Evolutionary conservation across 1,140 invertebrate species (phyloP).

Genomic region (Tigriopus japonicus): DNA sequence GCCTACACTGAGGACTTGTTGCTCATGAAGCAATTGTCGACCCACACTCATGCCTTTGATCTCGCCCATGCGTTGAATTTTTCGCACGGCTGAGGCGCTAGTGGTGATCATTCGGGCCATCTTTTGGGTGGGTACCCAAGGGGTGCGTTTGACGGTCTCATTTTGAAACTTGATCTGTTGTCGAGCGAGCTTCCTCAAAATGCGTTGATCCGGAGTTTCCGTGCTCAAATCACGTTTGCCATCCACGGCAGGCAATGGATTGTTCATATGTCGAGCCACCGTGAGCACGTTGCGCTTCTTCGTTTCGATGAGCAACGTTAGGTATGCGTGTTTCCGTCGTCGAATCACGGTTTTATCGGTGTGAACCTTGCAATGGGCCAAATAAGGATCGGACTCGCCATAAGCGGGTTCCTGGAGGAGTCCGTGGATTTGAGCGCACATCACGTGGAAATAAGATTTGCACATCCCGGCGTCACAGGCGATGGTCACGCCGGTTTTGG

Average conservation of each 20-base stretch:
- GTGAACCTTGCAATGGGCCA: slow-evolving; percentile 84
- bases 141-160: background rate
- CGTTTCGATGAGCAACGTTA: background rate
- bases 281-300: background rate
- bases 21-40: slow-evolving; percentile 9
- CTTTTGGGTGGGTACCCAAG: slow-evolving; percentile 71
- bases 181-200: slow-evolving; percentile 3
- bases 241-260: background rate
- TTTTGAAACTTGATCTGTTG: slow-evolving; percentile 2
- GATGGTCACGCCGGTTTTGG: slow-evolving; percentile 80
- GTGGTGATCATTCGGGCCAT: slow-evolving; percentile 74
- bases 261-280: background rate
- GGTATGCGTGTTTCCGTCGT: slow-evolving; percentile 14
- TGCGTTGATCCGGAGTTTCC: slow-evolving; percentile 3
- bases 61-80: slow-evolving; percentile 63
- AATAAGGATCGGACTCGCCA: slow-evolving; percentile 89
- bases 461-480: slow-evolving; percentile 96
- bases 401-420: slow-evolving; percentile 80
- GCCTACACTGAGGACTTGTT: background rate
- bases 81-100: slow-evolving; percentile 65
- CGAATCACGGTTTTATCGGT: slow-evolving; percentile 43
- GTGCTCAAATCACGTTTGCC: background rate
- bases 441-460: slow-evolving; percentile 90
- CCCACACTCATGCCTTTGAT: slow-evolving; percentile 67
- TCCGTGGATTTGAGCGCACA: slow-evolving; percentile 47